Conservation (phyloP, 1,140 invertebrate species). For the Phymorhynchus buccinoides region DNA sequence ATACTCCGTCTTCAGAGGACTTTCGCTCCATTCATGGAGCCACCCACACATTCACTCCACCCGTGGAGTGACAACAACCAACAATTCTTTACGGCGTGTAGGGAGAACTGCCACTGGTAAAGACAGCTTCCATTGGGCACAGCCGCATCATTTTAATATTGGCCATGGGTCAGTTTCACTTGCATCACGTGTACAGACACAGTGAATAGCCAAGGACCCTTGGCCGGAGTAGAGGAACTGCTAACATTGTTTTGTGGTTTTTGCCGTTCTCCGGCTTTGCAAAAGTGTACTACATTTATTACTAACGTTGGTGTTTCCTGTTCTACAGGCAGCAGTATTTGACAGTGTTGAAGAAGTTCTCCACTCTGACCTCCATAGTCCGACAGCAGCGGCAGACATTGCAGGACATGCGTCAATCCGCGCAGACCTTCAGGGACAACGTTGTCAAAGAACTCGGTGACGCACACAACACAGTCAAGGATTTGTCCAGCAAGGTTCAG, state of each 20-base stretch:
- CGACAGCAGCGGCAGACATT: conserved; percentile 33
- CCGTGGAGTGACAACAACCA: too few species aligned
- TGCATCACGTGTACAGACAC: too few species aligned
- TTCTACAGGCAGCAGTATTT: conserved; percentile 38
- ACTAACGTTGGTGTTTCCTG: not conserved
- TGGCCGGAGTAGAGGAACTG: too few species aligned
- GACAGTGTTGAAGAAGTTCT: conserved; percentile 31
- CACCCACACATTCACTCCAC: too few species aligned
- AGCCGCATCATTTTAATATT: too few species aligned
- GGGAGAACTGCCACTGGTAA: too few species aligned
- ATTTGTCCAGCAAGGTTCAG: not conserved
- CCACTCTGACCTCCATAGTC: conserved; percentile 31
- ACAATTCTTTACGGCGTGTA: too few species aligned
- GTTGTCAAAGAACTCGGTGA: not conserved
- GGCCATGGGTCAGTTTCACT: too few species aligned
- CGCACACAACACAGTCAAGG: conserved; percentile 2
- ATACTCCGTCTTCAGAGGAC: too few species aligned
- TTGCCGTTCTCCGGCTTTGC: not conserved
- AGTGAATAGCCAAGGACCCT: too few species aligned
- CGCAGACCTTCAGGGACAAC: not conserved
- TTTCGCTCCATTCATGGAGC: too few species aligned
- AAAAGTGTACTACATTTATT: not conserved
- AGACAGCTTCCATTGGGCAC: too few species aligned
- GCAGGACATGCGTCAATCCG: not conserved
- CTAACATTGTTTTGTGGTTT: not conserved